phyloP scores from a whole-genome alignment of 2,113 vertebrate species.

The Periophthalmodon schlosseri region DNA sequence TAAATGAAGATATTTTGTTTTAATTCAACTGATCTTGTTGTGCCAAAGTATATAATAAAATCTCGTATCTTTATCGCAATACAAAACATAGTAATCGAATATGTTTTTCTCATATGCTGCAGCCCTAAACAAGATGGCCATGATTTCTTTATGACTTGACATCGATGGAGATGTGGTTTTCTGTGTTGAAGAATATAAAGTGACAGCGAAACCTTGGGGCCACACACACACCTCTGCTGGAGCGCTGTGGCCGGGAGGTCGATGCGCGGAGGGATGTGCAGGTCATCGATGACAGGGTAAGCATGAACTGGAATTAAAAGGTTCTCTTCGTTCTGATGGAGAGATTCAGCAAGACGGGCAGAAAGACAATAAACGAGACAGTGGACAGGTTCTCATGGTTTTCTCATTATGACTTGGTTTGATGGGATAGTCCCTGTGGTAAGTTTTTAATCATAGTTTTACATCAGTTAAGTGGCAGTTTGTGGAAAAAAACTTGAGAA shows the following conservation, averaged over 20 bases:
- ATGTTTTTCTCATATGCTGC: too few species aligned
- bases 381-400: not conserved
- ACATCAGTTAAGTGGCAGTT: too few species aligned
- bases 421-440: too few species aligned
- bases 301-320: constrained; percentile 88
- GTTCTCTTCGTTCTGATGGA: constrained; percentile 84
- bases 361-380: constrained; percentile 3
- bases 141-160: constrained; percentile 18
- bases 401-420: too few species aligned
- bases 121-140: not conserved
- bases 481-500: too few species aligned
- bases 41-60: too few species aligned
- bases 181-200: constrained; percentile 45
- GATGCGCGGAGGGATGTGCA: constrained; percentile 87
- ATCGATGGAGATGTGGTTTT: constrained; percentile 24
- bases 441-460: too few species aligned
- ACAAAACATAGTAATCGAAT: too few species aligned
- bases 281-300: constrained; percentile 85
- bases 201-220: constrained; percentile 38
- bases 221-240: constrained; percentile 82
- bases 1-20: too few species aligned
- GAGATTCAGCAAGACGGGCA: constrained; percentile 19
- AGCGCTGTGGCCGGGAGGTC: constrained; percentile 82
- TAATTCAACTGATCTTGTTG: too few species aligned
- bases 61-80: too few species aligned